Base-by-base conservation (phyloP, 1,140 invertebrate species). In the Trichogramma pretiosum region DNA sequence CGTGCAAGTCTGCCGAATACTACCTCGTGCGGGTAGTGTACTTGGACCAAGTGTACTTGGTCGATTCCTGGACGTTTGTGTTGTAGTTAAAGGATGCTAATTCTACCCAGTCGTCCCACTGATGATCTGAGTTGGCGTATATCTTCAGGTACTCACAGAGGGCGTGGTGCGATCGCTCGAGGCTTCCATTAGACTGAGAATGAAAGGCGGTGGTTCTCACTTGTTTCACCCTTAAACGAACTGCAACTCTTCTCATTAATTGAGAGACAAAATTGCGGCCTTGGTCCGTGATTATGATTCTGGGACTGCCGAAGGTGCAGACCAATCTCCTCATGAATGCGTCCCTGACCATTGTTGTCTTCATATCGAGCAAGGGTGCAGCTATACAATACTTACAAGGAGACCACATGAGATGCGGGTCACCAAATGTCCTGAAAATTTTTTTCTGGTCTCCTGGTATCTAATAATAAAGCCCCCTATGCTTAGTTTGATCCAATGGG, bases 301-400 rank as follows among this genome's bases (percentile, higher is more conserved):
- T 45, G 0, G 48, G 44, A 14, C 36, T 11, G 11, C 50, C 50
- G 33, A 47, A 52, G 5, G 43, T 24, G 24, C 42, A 48, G n/a
- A 55, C 37, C 9, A 49, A 49, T 17, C 36, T 23, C 16, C 50
- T 52, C 2, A 44, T 24, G 14, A 54, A 35, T 8, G 44, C 39
- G 33, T 65, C 44, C 1, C 39, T 39, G 2, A 47, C 46, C 1
- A 36, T 14, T 2, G 8, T 2, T 0, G 46, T 23, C 2, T 13
- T n/a, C 0, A 36, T 21, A 17, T 50, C 40, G 0, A 0, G n/a
- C 1, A 55, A 11, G 0, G 46, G 46, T 0, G 50, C 33, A 0
- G 46, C 47, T 1, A 54, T 5, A 10, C 38, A 56, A 43, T 46
- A 54, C 48, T n/a, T n/a, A n/a, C n/a, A n/a, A n/a, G n/a, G n/a